Evolutionary conservation across 1,140 invertebrate species (phyloP).

Genomic region (Drosophila trapezifrons): DNA sequence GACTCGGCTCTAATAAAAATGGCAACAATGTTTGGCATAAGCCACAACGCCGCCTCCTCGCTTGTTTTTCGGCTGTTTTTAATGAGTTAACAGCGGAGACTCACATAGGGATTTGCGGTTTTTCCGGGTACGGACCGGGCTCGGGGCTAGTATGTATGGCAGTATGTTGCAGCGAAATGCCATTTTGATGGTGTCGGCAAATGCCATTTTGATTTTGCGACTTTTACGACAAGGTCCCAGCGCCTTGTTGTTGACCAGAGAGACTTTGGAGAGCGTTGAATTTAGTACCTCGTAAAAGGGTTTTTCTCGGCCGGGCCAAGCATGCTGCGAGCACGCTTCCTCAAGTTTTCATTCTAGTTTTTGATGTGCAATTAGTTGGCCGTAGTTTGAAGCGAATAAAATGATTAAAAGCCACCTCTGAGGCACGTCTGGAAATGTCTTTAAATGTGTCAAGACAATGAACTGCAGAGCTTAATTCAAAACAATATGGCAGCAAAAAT

Average conservation of each 20-base stretch:
- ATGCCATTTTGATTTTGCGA: conserved; percentile 60
- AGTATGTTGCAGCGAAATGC: conserved; percentile 38
- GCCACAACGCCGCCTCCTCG: neutral
- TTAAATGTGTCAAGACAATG: neutral
- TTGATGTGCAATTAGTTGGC: conserved; percentile 52
- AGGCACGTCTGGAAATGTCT: neutral
- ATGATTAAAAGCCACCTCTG: conserved; percentile 8
- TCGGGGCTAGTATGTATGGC: neutral
- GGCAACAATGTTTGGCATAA: conserved; percentile 47
- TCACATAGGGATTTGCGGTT: conserved; percentile 24
- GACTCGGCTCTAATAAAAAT: conserved; percentile 33
- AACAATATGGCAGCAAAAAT: neutral
- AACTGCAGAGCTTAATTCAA: neutral
- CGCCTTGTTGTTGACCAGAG: conserved; percentile 26
- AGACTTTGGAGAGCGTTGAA: conserved; percentile 36
- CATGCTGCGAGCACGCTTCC: conserved; percentile 10
- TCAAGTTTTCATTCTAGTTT: conserved; percentile 31
- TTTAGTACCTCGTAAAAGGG: conserved; percentile 71
- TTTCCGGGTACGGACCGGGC: conserved; percentile 7
- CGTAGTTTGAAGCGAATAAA: conserved; percentile 12
- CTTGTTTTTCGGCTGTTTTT: conserved; percentile 49
- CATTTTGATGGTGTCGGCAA: conserved; percentile 39
- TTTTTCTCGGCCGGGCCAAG: conserved; percentile 36
- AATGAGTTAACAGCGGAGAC: conserved; percentile 55
- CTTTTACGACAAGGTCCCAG: conserved; percentile 41